Evolutionary conservation across 2,113 vertebrate species (phyloP).

Genomic region (Mustela nigripes): DNA sequence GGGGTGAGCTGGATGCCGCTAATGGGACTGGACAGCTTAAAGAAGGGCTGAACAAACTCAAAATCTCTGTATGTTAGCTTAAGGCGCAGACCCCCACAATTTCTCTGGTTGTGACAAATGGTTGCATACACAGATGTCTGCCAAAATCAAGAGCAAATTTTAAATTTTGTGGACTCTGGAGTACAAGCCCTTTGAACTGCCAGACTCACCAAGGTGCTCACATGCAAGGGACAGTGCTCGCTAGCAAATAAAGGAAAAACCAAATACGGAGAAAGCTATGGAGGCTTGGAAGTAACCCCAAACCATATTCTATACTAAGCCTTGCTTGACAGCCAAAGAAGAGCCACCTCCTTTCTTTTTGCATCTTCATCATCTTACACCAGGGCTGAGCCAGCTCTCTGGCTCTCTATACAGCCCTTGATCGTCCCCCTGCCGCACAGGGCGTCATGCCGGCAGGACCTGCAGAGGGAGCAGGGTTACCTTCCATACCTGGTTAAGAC

Average conservation of each 20-base stretch:
- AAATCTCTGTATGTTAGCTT: not conserved
- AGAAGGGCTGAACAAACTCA: slow-evolving; percentile 7
- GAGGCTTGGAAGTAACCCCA: not conserved
- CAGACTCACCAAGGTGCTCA: not conserved
- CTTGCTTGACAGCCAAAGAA: not conserved
- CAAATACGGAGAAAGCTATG: not conserved
- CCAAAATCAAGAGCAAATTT: slow-evolving; percentile 14
- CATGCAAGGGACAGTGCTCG: not conserved
- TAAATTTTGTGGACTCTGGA: slow-evolving; percentile 18
- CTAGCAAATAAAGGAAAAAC: not conserved
- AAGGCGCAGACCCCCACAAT: not conserved
- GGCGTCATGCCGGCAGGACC: not conserved
- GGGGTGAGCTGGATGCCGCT: not conserved
- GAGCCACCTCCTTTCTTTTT: not conserved
- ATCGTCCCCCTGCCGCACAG: not conserved
- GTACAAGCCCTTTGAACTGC: not conserved
- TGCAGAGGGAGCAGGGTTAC: not conserved
- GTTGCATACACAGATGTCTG: not conserved
- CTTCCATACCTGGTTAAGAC: not conserved
- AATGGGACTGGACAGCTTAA: not conserved
- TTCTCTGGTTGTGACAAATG: slow-evolving; percentile 35
- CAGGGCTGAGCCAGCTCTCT: not conserved
- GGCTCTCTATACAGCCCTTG: not conserved
- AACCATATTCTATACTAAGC: not conserved
- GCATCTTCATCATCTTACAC: not conserved